A percentile compares a stretch with the other conserved stretches of the same genome.
Evolutionary conservation across 2,797 vertebrate species (phyloP).

Genomic region (Tapirus indicus): DNA sequence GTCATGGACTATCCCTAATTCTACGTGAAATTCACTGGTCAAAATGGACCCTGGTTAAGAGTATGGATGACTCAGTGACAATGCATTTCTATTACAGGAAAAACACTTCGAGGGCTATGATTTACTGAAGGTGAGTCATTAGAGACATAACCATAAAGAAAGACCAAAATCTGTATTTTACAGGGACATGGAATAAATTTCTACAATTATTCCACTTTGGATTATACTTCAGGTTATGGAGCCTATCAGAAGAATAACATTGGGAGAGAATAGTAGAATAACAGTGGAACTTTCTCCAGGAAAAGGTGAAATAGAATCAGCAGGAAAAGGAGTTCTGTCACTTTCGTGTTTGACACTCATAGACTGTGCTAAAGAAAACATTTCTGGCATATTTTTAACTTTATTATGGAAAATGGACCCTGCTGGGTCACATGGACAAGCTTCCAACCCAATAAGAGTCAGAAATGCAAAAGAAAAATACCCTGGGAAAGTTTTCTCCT

Average conservation of each 20-base stretch:
- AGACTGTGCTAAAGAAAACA: conserved; percentile 85
- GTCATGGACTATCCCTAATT: not conserved
- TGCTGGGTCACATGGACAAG: conserved; percentile 87
- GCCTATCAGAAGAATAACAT: not conserved
- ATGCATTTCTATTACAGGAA: not conserved
- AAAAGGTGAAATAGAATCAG: conserved; percentile 61
- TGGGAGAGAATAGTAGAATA: not conserved
- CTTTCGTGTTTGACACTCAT: conserved; percentile 82
- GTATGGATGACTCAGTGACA: conserved; percentile 4
- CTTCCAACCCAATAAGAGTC: conserved; percentile 90
- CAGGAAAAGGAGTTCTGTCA: conserved; percentile 70
- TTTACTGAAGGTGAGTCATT: conserved; percentile 64
- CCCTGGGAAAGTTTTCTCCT: conserved; percentile 89
- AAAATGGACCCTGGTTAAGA: not conserved
- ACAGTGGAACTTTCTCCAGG: conserved; percentile 5
- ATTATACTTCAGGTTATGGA: not conserved
- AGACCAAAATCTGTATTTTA: conserved; percentile 33
- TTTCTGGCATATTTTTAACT: conserved; percentile 89
- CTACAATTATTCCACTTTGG: not conserved
- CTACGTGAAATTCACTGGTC: not conserved
- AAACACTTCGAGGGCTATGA: not conserved
- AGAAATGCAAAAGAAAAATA: conserved; percentile 91
- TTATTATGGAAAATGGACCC: conserved; percentile 90
- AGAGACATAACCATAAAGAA: not conserved
- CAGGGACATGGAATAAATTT: not conserved